These are phyloP conservation scores for Drosophila ustulata DNA, from an alignment of 2,888 invertebrate species.

Conservation along the genomic window DNA sequence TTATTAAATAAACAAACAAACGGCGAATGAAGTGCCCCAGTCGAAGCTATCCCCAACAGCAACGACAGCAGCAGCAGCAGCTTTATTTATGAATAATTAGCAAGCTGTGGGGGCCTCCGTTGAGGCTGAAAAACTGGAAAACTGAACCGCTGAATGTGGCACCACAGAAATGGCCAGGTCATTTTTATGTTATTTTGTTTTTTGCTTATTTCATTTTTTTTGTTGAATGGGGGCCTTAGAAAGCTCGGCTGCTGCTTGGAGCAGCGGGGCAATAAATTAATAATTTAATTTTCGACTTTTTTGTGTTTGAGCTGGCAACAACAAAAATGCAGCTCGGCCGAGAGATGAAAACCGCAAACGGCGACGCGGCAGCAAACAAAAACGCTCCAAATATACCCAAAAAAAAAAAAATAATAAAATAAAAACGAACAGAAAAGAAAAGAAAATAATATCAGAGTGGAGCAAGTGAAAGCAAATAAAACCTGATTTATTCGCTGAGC, in stretches of 20 bases:
- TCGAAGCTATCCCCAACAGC: constrained; percentile 28
- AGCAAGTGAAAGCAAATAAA: constrained; percentile 78
- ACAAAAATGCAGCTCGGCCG: constrained; percentile 53
- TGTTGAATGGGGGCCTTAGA: constrained; percentile 42
- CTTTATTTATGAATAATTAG: constrained; percentile 83
- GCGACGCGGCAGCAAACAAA: constrained; percentile 62
- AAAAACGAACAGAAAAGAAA: constrained; percentile 7
- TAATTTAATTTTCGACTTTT: constrained; percentile 82
- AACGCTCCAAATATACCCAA: constrained; percentile 31
- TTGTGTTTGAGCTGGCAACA: constrained; percentile 62
- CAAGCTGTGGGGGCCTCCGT: constrained; percentile 51
- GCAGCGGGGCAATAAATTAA: constrained; percentile 80
- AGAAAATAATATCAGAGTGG: constrained; percentile 71
- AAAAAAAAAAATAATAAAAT: constrained; percentile 49
- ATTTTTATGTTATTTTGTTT: constrained; percentile 29
- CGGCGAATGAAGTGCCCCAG: constrained; percentile 44
- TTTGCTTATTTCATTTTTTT: constrained; percentile 16
- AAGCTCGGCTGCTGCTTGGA: constrained; percentile 34
- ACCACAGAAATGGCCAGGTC: constrained; percentile 42
- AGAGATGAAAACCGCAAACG: constrained; percentile 50
- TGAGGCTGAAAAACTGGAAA: constrained; percentile 25
- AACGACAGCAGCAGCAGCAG: constrained; percentile 18
- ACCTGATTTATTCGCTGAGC: constrained; percentile 71
- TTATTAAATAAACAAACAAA: constrained; percentile 75
- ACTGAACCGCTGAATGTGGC: constrained; percentile 53